A percentile compares a stretch with the other conserved stretches of the same genome.
Evolutionary conservation across 2,797 vertebrate species (phyloP).

Genomic region (Pelobates cultripes): DNA sequence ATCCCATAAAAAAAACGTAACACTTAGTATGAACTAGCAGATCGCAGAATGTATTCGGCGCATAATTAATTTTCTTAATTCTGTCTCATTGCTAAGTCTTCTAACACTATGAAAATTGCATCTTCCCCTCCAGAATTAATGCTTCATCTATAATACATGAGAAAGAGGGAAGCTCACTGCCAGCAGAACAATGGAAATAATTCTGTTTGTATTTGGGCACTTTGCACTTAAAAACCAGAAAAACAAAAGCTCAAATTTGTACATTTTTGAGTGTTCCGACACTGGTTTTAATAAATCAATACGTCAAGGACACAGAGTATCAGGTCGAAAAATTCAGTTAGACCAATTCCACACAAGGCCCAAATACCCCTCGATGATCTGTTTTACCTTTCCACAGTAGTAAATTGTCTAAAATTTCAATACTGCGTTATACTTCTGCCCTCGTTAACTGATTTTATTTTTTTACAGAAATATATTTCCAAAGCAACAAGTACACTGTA

Average conservation of each 20-base stretch:
- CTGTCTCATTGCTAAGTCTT: not conserved
- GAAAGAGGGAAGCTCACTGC: not conserved
- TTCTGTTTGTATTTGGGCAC: not conserved
- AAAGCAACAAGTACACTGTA: too few species aligned
- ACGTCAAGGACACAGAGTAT: too few species aligned
- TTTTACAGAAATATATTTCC: too few species aligned
- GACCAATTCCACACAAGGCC: not conserved
- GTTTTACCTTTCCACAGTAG: not conserved
- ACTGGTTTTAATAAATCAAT: too few species aligned
- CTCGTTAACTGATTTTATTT: too few species aligned
- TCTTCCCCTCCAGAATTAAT: not conserved
- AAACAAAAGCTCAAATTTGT: too few species aligned
- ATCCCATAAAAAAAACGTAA: not conserved
- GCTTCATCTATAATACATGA: conserved; percentile 39
- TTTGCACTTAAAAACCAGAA: too few species aligned
- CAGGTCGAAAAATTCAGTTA: too few species aligned
- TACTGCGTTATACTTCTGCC: too few species aligned
- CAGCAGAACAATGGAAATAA: not conserved
- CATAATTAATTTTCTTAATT: conserved; percentile 14
- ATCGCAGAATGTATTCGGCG: not conserved
- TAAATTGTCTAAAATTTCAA: too few species aligned
- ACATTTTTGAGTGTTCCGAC: too few species aligned
- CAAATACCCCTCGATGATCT: not conserved
- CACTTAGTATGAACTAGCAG: not conserved
- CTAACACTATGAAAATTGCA: not conserved